Conservation (phyloP, 1,140 invertebrate genomes). For the Drosophila lacertosa region DNA sequence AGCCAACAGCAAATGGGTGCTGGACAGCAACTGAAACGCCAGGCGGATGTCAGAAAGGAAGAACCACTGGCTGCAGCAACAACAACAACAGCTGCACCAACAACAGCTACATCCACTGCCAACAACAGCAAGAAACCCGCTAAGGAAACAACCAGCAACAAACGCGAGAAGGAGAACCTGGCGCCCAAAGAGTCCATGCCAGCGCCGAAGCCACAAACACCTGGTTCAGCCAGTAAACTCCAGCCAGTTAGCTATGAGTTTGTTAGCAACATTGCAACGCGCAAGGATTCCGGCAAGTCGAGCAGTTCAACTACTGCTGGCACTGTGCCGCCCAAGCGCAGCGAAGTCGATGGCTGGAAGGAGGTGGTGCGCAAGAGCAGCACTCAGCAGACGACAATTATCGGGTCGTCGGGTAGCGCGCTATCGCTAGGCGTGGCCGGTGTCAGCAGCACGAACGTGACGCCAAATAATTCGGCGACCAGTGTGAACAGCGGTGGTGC, state of each 20-base stretch:
- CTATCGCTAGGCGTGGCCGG: not conserved
- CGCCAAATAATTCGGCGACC: constrained; percentile 32
- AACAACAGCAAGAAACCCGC: constrained; percentile 34
- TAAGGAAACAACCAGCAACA: constrained; percentile 54
- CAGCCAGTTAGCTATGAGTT: constrained; percentile 54
- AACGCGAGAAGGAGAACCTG: constrained; percentile 83
- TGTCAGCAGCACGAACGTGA: constrained; percentile 22
- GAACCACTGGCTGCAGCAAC: constrained; percentile 38
- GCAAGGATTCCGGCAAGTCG: constrained; percentile 22
- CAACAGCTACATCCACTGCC: constrained; percentile 15
- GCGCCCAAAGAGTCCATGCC: constrained; percentile 74
- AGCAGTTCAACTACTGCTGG: constrained; percentile 14
- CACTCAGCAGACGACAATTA: constrained; percentile 73
- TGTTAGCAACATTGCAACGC: constrained; percentile 47
- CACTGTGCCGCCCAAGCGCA: constrained; percentile 49
- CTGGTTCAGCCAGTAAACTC: constrained; percentile 31
- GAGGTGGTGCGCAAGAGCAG: constrained; percentile 95
- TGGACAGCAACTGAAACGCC: constrained; percentile 45
- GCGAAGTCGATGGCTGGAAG: constrained; percentile 97
- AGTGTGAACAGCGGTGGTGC: constrained; percentile 27
- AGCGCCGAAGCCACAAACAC: constrained; percentile 45
- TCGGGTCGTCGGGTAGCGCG: not conserved
- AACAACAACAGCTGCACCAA: constrained; percentile 31
- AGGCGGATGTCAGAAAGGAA: constrained; percentile 57
- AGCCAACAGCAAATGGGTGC: constrained; percentile 18